phyloP scores from a whole-genome alignment of 2,888 invertebrate genomes.

The Andrena flavipes region DNA sequence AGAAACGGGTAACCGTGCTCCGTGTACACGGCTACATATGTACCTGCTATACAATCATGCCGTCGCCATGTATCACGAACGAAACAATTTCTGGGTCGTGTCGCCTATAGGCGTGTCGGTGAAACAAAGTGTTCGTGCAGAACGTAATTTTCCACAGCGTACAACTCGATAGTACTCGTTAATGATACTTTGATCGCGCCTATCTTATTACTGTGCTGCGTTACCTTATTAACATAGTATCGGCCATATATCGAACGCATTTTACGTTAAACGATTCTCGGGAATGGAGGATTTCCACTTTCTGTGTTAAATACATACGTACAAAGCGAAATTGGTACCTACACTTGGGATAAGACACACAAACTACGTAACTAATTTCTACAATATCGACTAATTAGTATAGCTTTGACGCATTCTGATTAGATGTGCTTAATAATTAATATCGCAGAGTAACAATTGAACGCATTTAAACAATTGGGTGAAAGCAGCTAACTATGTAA shows the following conservation, averaged over 20 bases:
- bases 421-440: too few relatives aligned
- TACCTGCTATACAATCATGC: constrained; percentile 15
- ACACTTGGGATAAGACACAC: too few relatives aligned
- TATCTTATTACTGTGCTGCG: constrained; percentile 15
- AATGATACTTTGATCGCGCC: constrained; percentile 43
- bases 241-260: not conserved
- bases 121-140: constrained; percentile 15
- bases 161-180: constrained; percentile 25
- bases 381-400: too few relatives aligned
- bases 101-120: constrained; percentile 14
- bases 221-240: constrained; percentile 1
- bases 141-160: constrained; percentile 36
- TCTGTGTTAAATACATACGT: too few relatives aligned
- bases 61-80: constrained; percentile 10
- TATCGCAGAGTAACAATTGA: too few relatives aligned
- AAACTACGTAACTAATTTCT: too few relatives aligned
- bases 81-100: constrained; percentile 48
- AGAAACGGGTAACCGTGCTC: constrained; percentile 7
- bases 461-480: too few relatives aligned
- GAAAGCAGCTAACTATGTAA: too few relatives aligned
- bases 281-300: not conserved
- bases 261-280: not conserved
- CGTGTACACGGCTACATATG: not conserved
- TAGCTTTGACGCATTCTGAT: too few relatives aligned
- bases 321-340: too few relatives aligned